Evolutionary conservation across 2,113 vertebrate species (phyloP).

Genomic region (Passer domesticus): DNA sequence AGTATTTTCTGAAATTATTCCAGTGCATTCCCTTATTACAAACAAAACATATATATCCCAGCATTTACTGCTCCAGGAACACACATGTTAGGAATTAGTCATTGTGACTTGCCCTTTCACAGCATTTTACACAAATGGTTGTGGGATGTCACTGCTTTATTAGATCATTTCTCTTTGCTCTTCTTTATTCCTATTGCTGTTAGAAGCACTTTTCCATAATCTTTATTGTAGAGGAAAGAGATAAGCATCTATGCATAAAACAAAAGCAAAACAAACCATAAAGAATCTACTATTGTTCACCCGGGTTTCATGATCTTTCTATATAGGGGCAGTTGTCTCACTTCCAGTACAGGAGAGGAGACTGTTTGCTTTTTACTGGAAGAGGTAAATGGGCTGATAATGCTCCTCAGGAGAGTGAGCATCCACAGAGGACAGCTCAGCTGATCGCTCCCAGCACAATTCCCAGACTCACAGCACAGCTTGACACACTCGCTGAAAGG

Average conservation of each 20-base stretch:
- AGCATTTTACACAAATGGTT: neutral
- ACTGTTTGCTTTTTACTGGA: neutral
- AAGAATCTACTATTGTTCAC: neutral
- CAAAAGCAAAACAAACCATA: neutral
- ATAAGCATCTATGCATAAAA: neutral
- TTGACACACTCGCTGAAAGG: neutral
- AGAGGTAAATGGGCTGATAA: neutral
- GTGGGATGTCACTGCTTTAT: neutral
- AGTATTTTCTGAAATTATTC: neutral
- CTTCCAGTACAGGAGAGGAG: neutral
- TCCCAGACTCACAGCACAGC: neutral
- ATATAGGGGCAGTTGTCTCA: neutral
- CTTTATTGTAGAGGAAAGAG: neutral
- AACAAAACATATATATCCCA: neutral
- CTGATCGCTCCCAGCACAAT: neutral
- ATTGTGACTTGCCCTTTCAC: neutral
- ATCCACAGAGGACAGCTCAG: neutral
- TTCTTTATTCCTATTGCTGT: neutral
- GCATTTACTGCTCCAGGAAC: neutral
- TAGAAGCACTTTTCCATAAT: neutral
- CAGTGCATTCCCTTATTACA: neutral
- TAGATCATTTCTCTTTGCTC: neutral
- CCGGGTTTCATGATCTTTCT: neutral
- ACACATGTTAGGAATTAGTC: neutral
- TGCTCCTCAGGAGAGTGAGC: neutral